Evolutionary conservation across 2,113 vertebrate genomes (phyloP).

Genomic region (Lycaon pictus): DNA sequence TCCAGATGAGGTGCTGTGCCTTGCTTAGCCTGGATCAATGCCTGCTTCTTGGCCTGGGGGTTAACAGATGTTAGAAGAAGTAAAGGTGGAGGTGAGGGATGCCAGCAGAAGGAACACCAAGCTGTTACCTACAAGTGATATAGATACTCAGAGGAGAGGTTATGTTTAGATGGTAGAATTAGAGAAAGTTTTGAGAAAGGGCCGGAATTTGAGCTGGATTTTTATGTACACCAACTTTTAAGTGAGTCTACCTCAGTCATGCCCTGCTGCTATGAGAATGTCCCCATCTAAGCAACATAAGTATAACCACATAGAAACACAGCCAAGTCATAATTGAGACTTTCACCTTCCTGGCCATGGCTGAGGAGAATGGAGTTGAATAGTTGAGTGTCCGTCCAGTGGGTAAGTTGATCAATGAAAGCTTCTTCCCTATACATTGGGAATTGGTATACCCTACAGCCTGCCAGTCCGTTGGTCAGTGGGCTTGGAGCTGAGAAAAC

Average conservation of each 20-base stretch:
- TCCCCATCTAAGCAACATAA: background rate
- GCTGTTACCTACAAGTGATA: background rate
- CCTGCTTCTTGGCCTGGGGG: background rate
- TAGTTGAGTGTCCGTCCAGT: background rate
- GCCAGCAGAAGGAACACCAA: background rate
- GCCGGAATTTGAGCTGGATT: background rate
- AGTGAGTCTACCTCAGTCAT: background rate
- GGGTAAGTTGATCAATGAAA: background rate
- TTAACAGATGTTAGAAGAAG: background rate
- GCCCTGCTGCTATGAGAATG: background rate
- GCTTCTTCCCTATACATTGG: background rate
- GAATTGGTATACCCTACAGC: background rate
- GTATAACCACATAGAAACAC: background rate
- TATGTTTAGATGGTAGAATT: background rate
- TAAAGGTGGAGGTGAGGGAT: background rate
- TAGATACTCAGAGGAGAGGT: background rate
- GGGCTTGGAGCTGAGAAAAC: background rate
- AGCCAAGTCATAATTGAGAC: background rate
- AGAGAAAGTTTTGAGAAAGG: background rate
- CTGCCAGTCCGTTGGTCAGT: background rate
- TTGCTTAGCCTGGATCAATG: background rate
- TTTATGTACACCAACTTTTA: slow-evolving; percentile 19
- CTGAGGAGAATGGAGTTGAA: background rate
- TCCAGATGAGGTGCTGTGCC: background rate
- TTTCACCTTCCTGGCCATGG: background rate